These are phyloP conservation scores for Triops cancriformis DNA, from an alignment of 1,140 invertebrate genomes.

Conservation along the genomic window DNA sequence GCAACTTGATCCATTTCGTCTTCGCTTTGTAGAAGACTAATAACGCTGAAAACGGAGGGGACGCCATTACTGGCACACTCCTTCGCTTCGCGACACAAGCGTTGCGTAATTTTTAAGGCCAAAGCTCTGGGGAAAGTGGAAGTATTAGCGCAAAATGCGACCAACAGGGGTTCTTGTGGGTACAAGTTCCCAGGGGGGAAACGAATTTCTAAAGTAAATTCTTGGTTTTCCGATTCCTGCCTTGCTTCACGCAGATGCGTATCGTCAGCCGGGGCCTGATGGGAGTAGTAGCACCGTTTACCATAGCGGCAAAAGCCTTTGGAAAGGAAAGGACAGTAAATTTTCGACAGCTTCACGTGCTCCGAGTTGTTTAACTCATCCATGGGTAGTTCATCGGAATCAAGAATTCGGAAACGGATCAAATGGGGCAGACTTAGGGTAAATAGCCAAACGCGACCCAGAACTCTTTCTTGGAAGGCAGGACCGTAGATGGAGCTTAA, in stretches of 20 bases:
- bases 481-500: constrained; percentile 63
- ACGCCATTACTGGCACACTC: constrained; percentile 52
- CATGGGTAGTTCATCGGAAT: constrained; percentile 55
- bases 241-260: constrained; percentile 33
- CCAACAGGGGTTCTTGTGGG: constrained; percentile 57
- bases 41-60: constrained; percentile 57
- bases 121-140: constrained; percentile 48
- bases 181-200: constrained; percentile 56
- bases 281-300: constrained; percentile 60
- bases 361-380: constrained; percentile 39
- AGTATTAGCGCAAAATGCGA: constrained; percentile 54
- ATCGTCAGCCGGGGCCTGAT: constrained; percentile 44
- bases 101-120: constrained; percentile 52
- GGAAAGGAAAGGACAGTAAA: constrained; percentile 56
- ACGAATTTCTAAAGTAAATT: constrained; percentile 60
- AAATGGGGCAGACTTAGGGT: constrained; percentile 33
- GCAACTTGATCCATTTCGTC: not conserved
- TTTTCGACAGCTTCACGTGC: constrained; percentile 47
- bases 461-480: constrained; percentile 54
- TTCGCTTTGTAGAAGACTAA: constrained; percentile 47
- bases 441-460: constrained; percentile 54
- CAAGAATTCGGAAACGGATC: constrained; percentile 37
- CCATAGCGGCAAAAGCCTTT: constrained; percentile 59
- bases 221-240: constrained; percentile 33
- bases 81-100: constrained; percentile 54